Base-by-base conservation (phyloP, 2,797 vertebrate species). In the Malurus splendens region DNA sequence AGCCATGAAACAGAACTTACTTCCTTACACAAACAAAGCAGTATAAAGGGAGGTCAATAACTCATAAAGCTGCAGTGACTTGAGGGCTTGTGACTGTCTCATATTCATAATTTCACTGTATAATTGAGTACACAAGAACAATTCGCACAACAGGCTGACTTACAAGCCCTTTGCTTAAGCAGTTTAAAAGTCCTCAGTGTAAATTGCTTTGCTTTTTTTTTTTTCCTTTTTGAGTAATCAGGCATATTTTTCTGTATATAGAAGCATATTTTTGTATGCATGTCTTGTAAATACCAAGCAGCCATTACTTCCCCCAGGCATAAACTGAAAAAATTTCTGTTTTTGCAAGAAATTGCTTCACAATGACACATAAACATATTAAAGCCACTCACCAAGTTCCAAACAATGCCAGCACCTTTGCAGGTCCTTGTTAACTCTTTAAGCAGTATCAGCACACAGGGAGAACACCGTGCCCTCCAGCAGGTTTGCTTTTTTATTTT, bases 401-500 rank as follows among this genome's bases (percentile, higher is more conserved):
- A 82, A 48, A 73, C 13, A 15, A 14, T 6, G 60, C 14, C 33
- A 52, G 47, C 28, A 55, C 23, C 32, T 82, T 39, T 47, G 27
- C 23, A 86, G 48, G 18, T 48, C 56, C n/a, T 36, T 1, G 3
- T 36, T 38, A 44, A n/a, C 30, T 36, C 73, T 47, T 51, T 28
- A 59, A 66, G 61, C 32, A 51, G 27, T 44, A 19, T n/a, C n/a
- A 50, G 52, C n/a, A 50, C 0, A 2, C 27, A 57, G 52, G 52
- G 28, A 66, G 54, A 54, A 11, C 50, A 77, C 30, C 4, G 3
- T 32, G n/a, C 54, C 18, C 44, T 55, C 17, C 5, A 20, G 28
- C 95, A 98, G 97, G 97, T 60, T 98, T 98, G 75, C 96, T 99
- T 77, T 98, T 98, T 32, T 32, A 32, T 32, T 32, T 33, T 36